phyloP scores from a whole-genome alignment of 23 tunicate species.

The Aplidium turbinatum region DNA sequence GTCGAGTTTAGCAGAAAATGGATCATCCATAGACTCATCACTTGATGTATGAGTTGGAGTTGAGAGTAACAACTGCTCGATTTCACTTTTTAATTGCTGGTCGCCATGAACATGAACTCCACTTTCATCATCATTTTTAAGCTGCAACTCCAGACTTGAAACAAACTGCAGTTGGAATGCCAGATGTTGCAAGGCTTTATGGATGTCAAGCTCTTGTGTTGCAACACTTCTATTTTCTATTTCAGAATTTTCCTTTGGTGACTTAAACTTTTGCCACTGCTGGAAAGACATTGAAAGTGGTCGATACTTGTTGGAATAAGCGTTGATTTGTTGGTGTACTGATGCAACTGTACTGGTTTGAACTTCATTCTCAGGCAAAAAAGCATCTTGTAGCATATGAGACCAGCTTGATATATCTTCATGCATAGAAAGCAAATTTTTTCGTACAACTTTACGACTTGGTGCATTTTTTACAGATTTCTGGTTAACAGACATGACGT shows the following conservation, averaged over 20 bases:
- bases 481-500: no score
- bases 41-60: not conserved
- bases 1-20: conserved; percentile 57
- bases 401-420: conserved; percentile 48
- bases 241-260: not conserved
- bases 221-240: not conserved
- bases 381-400: not conserved
- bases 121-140: not conserved
- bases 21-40: conserved; percentile 33
- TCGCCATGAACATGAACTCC: not conserved
- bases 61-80: not conserved
- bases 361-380: not conserved
- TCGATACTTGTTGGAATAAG: conserved; percentile 9
- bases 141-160: not conserved
- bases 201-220: not conserved
- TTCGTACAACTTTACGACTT: conserved; percentile 20
- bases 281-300: conserved; percentile 34
- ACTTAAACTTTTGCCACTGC: conserved; percentile 6
- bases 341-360: not conserved
- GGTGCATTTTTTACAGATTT: no score
- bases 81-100: not conserved
- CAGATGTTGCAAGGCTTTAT: not conserved
- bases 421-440: conserved; percentile 47
- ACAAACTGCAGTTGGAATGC: conserved; percentile 11
- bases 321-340: conserved; percentile 13